phyloP scores from a whole-genome alignment of 2,113 vertebrate genomes.

The Toxotes chatareus region DNA sequence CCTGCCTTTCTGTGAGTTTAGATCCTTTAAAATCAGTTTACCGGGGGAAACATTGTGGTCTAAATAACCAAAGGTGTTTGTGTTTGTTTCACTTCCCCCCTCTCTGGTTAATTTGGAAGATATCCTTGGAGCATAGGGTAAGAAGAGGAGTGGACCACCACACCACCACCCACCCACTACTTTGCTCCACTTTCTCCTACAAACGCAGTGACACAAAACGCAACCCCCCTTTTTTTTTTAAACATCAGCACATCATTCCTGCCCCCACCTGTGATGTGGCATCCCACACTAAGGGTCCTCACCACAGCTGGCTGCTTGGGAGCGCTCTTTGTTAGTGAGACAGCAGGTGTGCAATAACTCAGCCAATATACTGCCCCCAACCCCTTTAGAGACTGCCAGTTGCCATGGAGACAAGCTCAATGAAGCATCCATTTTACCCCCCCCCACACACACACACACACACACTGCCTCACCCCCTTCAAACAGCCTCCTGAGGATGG shows the following conservation, averaged over 20 bases:
- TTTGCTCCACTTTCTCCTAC: neutral
- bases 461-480: slow-evolving; percentile 1
- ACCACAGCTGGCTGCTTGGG: slow-evolving; percentile 52
- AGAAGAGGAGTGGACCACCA: neutral
- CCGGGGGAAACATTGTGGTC: neutral
- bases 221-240: neutral
- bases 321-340: slow-evolving; percentile 71
- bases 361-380: slow-evolving; percentile 70
- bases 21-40: neutral
- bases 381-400: slow-evolving; percentile 75
- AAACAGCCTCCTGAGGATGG: slow-evolving; percentile 58
- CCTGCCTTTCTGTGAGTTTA: neutral
- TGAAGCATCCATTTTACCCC: slow-evolving; percentile 70
- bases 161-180: neutral
- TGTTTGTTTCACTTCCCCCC: too few relatives aligned
- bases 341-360: slow-evolving; percentile 80
- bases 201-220: slow-evolving; percentile 2
- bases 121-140: slow-evolving; percentile 21
- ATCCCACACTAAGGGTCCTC: slow-evolving; percentile 25
- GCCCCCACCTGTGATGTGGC: slow-evolving; percentile 5
- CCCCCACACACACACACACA: neutral
- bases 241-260: slow-evolving; percentile 6
- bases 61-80: neutral
- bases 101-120: neutral
- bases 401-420: slow-evolving; percentile 81